phyloP scores from a whole-genome alignment of 2,888 invertebrate genomes.

The Rhagophthalmus giganteus region DNA sequence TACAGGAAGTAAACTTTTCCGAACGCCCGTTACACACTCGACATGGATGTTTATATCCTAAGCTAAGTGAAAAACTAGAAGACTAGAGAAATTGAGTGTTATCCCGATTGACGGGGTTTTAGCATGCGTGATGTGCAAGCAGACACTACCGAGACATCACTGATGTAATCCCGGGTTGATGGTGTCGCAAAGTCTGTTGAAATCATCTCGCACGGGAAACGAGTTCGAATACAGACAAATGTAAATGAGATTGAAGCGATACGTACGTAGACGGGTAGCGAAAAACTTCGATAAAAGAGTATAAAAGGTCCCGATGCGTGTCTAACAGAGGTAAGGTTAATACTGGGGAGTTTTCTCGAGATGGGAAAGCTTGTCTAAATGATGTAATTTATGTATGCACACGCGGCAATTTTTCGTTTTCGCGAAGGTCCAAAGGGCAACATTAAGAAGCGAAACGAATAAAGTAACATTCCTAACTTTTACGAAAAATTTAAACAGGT shows the following conservation, averaged over 20 bases:
- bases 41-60: slow-evolving; percentile 6
- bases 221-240: slow-evolving; percentile 42
- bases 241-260: slow-evolving; percentile 43
- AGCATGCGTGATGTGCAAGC: slow-evolving; percentile 27
- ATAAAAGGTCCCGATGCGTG: slow-evolving; percentile 23
- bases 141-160: slow-evolving; percentile 35
- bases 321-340: slow-evolving; percentile 20
- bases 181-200: slow-evolving; percentile 43
- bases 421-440: slow-evolving; percentile 2
- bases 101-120: slow-evolving; percentile 39
- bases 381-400: slow-evolving; percentile 19
- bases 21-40: slow-evolving; percentile 7
- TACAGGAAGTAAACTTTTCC: no score
- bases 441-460: background rate
- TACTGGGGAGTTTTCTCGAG: slow-evolving; percentile 17
- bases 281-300: slow-evolving; percentile 24
- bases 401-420: slow-evolving; percentile 10
- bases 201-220: slow-evolving; percentile 42
- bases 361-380: slow-evolving; percentile 16
- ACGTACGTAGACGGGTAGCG: slow-evolving; percentile 16
- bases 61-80: slow-evolving; percentile 18
- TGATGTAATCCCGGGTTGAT: slow-evolving; percentile 44
- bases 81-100: slow-evolving; percentile 33
- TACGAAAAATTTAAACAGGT: no score
- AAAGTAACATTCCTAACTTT: background rate